These are phyloP conservation scores for Plectropomus leopardus DNA, from an alignment of 2,113 vertebrate species.

Conservation along the genomic window DNA sequence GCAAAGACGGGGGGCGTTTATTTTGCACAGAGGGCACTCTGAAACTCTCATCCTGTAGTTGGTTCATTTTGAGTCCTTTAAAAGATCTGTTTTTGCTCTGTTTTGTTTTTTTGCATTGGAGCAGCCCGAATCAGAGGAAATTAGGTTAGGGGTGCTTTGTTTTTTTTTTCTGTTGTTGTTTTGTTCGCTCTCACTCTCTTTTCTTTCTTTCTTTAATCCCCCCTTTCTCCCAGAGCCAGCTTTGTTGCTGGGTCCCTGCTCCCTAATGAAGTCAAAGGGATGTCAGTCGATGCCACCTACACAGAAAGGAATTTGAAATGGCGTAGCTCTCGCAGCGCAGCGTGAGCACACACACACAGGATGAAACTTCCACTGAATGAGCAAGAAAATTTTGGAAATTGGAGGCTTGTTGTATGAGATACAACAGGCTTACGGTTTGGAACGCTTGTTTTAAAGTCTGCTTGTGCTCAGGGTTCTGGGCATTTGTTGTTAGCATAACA, in stretches of 20 bases:
- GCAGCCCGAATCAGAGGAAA: conserved; percentile 78
- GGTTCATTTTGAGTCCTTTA: conserved; percentile 50
- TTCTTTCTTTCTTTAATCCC: conserved; percentile 71
- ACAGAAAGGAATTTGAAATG: conserved; percentile 83
- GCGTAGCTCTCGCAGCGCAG: conserved; percentile 60
- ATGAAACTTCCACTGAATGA: conserved; percentile 67
- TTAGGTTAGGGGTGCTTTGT: conserved; percentile 77
- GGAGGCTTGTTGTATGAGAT: conserved; percentile 57
- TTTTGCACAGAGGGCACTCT: conserved; percentile 41
- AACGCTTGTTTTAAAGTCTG: conserved; percentile 72
- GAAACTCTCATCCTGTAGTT: conserved; percentile 61
- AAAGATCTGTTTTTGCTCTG: conserved; percentile 65
- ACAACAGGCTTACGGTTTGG: conserved; percentile 63
- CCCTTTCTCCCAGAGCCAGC: conserved; percentile 71
- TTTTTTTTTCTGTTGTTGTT: conserved; percentile 76
- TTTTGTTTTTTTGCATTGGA: conserved; percentile 74
- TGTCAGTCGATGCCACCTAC: conserved; percentile 82
- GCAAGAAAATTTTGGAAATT: conserved; percentile 55
- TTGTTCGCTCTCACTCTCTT: conserved; percentile 64
- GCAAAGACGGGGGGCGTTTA: conserved; percentile 36
- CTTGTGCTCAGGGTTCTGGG: conserved; percentile 66
- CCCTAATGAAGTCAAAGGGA: conserved; percentile 84
- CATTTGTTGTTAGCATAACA: conserved; percentile 76
- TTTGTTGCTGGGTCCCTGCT: conserved; percentile 81
- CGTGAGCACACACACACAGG: conserved; percentile 45